Conservation (phyloP, 2,888 invertebrate species). For the Luperina testacea region DNA sequence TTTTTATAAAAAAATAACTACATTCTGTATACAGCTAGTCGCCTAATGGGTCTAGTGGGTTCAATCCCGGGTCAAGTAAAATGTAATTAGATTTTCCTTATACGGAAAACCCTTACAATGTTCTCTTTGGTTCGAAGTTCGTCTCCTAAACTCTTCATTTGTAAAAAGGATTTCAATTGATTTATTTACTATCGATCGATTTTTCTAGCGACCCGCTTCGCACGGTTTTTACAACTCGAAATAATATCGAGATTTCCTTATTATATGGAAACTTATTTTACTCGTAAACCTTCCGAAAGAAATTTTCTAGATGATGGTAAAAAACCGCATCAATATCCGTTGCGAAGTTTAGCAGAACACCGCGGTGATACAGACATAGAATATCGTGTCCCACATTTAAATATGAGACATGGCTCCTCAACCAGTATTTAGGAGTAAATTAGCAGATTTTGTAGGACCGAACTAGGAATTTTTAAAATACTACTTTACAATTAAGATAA, state of each 20-base stretch:
- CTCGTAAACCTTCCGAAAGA: no score
- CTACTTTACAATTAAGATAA: background rate
- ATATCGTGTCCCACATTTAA: background rate
- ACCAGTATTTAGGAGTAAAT: background rate
- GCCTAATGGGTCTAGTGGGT: conserved; percentile 41
- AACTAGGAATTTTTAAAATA: background rate
- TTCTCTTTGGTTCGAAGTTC: conserved; percentile 29
- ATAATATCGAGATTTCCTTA: background rate
- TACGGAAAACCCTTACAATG: conserved; percentile 22
- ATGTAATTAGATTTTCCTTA: conserved; percentile 52
- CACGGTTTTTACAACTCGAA: background rate
- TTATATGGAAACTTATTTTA: no score
- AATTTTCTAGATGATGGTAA: background rate
- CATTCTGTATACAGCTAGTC: conserved; percentile 41
- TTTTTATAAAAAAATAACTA: conserved; percentile 3
- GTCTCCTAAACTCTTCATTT: conserved; percentile 37
- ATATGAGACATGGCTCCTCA: no score
- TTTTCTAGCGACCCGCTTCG: background rate
- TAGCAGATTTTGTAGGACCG: background rate
- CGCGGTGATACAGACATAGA: background rate
- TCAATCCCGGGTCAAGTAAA: conserved; percentile 35
- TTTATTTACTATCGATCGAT: background rate
- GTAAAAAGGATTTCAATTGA: background rate
- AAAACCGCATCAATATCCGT: background rate
- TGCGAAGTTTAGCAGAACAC: background rate